Evolutionary conservation across 2,888 invertebrate species (phyloP), one percentile per base, ranked within the genome.

Genomic region (Melanophora roralis): DNA sequence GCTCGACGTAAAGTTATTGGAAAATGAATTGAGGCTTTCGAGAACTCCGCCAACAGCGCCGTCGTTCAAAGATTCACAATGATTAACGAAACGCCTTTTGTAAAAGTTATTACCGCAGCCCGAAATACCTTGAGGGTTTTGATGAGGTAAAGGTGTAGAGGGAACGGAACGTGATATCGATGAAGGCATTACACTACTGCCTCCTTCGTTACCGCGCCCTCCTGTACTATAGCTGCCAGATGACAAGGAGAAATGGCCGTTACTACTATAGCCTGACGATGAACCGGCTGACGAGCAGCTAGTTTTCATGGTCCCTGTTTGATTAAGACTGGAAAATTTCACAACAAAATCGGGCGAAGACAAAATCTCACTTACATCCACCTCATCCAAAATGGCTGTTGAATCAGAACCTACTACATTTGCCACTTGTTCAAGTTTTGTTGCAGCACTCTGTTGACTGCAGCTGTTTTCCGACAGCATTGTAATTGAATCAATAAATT

Each of bases 401-500:
- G 86, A 78, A 40, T 85, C 86, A 5, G 82, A 82, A 6, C 75
- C 81, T 1, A 83, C 81, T 5, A 86, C 84, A 69, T 84, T 84
- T 5, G 64, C 82, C 2, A 78, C 82, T 45, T 81, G 81, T 51
- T 84, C 78, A n/a, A 85, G 62, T 47, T 88, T 86, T 0, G 86
- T 78, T 0, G 65, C 68, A 3, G 72, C 51, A 65, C 83, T 82
- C 6, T 85, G 86, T 79, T 87, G 86, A 62, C 87, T 87, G 47
- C 85, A 86, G 74, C 87, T 87, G 55, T 88, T 88, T 79, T 88
- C 88, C 14, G 87, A 86, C 32, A 85, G 84, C 47, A 88, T 80
- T 5, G 83, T 69, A 43, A 92, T 93, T 82, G 94, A 94, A 85
- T 95, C 94, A 76, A 93, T 93, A 86, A 94, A 94, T 85, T 95